These are phyloP conservation scores for Rhynchotus rufescens DNA, from an alignment of 2,797 vertebrate genomes.

Conservation along the genomic window DNA sequence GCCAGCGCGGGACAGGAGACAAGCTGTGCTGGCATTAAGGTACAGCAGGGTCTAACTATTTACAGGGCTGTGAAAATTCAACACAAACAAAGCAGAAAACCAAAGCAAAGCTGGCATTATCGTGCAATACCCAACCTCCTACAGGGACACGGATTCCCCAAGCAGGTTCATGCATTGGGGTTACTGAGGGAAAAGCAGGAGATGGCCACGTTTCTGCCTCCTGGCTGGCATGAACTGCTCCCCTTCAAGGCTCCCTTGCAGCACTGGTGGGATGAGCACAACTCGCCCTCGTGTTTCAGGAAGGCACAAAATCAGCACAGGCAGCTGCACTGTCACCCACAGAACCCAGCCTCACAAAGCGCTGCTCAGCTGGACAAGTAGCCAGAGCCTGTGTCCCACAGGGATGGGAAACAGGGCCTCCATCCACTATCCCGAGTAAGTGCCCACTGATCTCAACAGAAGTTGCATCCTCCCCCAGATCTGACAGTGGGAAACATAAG, in stretches of 20 bases:
- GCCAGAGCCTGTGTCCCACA: background rate
- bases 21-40: background rate
- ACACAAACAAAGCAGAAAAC: background rate
- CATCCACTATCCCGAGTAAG: background rate
- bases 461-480: background rate
- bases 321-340: background rate
- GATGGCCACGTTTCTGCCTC: background rate
- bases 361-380: background rate
- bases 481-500: background rate
- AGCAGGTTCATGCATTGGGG: background rate
- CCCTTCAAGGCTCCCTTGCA: background rate
- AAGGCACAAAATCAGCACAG: background rate
- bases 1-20: background rate
- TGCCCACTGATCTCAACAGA: background rate
- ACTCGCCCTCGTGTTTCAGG: background rate
- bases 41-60: background rate
- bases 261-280: accelerated
- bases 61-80: background rate
- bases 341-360: background rate
- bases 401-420: background rate
- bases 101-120: background rate
- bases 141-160: background rate
- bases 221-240: accelerated
- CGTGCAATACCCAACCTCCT: background rate
- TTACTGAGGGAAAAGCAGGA: background rate